These are phyloP conservation scores for Oscheius sp. DNA, from an alignment of 1,140 invertebrate species.

Conservation along the genomic window DNA sequence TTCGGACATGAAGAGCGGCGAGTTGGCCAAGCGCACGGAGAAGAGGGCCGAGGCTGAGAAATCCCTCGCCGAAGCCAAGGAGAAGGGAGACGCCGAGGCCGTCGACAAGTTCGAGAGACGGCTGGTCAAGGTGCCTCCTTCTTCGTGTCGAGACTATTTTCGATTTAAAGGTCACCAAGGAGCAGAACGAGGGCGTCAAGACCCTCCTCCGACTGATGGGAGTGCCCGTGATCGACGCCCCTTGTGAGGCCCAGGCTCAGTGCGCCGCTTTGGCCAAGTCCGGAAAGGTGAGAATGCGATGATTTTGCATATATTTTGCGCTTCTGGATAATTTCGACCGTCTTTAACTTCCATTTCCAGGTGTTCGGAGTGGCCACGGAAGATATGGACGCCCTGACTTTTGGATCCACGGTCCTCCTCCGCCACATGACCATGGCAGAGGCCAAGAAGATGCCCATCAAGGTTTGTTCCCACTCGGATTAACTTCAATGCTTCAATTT, in stretches of 20 bases:
- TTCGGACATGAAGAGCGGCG: conserved; percentile 66
- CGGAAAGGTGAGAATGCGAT: conserved; percentile 68
- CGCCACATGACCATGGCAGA: conserved; percentile 72
- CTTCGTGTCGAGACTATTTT: background rate
- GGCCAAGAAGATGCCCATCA: conserved; percentile 79
- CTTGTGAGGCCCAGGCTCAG: conserved; percentile 97
- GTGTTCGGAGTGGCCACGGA: conserved; percentile 92
- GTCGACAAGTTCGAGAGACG: conserved; percentile 90
- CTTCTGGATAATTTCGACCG: background rate
- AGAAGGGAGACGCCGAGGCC: conserved; percentile 82
- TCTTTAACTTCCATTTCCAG: background rate
- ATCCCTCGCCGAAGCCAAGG: conserved; percentile 81
- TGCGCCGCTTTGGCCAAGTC: conserved; percentile 89
- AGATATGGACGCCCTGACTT: conserved; percentile 99
- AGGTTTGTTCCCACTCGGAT: background rate
- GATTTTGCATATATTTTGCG: background rate
- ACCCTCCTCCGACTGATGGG: conserved; percentile 87
- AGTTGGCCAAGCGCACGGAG: conserved; percentile 85
- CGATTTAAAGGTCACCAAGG: conserved; percentile 70
- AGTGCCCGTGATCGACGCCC: conserved; percentile 87
- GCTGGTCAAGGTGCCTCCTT: conserved; percentile 68
- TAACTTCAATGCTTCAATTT: background rate
- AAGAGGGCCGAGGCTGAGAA: conserved; percentile 84
- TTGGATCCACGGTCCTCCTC: conserved; percentile 82
- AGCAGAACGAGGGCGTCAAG: conserved; percentile 84